phyloP scores from a whole-genome alignment of 2,888 invertebrate genomes.

The Agonum fuliginosum region DNA sequence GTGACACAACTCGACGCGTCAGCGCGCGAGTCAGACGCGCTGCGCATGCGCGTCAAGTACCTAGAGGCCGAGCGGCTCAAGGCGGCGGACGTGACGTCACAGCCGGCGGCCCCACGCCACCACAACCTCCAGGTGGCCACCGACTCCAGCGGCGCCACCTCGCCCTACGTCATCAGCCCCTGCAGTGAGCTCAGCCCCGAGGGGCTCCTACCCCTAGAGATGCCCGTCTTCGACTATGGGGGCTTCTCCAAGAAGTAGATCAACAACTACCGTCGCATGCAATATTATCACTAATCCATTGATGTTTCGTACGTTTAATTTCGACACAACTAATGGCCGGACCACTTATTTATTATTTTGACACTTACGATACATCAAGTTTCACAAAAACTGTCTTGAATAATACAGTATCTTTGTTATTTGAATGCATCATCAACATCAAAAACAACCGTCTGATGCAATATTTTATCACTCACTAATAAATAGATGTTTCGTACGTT shows the following conservation, averaged over 20 bases:
- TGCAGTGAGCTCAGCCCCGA: slow-evolving; percentile 71
- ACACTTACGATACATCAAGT: no score
- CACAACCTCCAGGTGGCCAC: slow-evolving; percentile 69
- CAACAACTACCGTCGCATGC: no score
- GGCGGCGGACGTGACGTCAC: slow-evolving; percentile 24
- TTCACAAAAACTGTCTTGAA: no score
- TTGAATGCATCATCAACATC: no score
- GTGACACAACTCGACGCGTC: slow-evolving; percentile 80
- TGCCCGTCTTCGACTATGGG: slow-evolving; percentile 77
- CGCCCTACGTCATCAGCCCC: slow-evolving; percentile 72
- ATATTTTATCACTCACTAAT: no score
- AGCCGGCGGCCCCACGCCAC: slow-evolving; percentile 63
- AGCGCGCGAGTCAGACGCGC: slow-evolving; percentile 77
- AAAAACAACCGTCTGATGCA: no score
- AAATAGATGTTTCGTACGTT: no score
- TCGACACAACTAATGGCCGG: no score
- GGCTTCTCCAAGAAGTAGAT: not conserved
- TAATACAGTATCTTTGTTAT: no score
- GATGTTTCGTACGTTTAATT: no score
- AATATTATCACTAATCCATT: no score
- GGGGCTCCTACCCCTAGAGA: slow-evolving; percentile 77
- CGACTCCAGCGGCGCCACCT: slow-evolving; percentile 71
- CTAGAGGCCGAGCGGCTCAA: slow-evolving; percentile 74
- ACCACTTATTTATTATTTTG: no score
- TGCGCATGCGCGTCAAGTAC: slow-evolving; percentile 76